Evolutionary conservation across 1,140 invertebrate genomes (phyloP).

Genomic region (Lordiphosa collinella): DNA sequence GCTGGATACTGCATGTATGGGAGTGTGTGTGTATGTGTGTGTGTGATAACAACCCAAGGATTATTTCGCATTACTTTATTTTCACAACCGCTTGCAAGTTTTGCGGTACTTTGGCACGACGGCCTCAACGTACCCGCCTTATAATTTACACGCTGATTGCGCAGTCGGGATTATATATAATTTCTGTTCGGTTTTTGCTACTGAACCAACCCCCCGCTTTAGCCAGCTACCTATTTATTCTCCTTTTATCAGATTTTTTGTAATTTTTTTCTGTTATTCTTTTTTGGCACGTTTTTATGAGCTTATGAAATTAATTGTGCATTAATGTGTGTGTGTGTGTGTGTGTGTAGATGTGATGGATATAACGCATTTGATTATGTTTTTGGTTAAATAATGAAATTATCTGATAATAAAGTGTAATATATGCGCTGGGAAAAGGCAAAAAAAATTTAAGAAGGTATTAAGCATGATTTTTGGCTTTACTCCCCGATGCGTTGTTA

Average conservation of each 20-base stretch:
- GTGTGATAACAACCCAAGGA: conserved; percentile 72
- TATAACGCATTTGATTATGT: conserved; percentile 70
- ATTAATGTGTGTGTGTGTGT: conserved; percentile 37
- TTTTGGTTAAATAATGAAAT: conserved; percentile 73
- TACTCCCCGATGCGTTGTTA: conserved; percentile 5
- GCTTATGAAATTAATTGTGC: conserved; percentile 74
- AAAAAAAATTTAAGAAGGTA: conserved; percentile 40
- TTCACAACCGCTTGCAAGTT: conserved; percentile 72
- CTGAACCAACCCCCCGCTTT: neutral
- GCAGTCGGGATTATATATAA: conserved; percentile 70
- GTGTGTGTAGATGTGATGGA: conserved; percentile 51
- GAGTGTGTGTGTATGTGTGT: conserved; percentile 44
- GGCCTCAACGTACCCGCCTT: conserved; percentile 45
- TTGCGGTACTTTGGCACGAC: conserved; percentile 65
- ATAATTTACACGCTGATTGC: conserved; percentile 77
- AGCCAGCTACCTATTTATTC: conserved; percentile 29
- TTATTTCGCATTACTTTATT: conserved; percentile 78
- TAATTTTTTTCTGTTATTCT: conserved; percentile 39
- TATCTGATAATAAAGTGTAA: conserved; percentile 69
- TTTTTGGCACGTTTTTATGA: conserved; percentile 63
- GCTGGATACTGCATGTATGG: conserved; percentile 29
- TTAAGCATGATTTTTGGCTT: conserved; percentile 38
- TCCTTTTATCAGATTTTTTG: conserved; percentile 52
- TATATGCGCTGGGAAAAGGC: conserved; percentile 33
- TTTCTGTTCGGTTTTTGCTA: conserved; percentile 58